phyloP scores from a whole-genome alignment of 2,888 invertebrate species.

The Agrenia bidenticulata region DNA sequence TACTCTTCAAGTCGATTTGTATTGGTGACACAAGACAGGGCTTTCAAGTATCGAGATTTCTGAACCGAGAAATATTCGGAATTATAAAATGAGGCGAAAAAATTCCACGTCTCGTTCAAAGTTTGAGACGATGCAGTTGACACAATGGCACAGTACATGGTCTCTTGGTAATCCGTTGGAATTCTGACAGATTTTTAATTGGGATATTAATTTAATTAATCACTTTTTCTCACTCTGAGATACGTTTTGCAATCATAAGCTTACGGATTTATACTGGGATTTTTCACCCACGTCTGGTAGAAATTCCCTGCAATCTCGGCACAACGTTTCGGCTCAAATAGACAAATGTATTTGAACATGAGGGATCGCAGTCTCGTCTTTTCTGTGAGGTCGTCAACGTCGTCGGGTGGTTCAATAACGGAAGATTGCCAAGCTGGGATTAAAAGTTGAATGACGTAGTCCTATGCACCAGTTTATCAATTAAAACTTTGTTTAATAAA shows the following conservation, averaged over 20 bases:
- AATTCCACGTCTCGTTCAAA: conserved; percentile 11
- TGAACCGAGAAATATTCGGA: conserved; percentile 35
- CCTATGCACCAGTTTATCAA: too few species aligned
- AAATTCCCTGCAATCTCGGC: too few species aligned
- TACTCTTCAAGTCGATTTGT: not conserved
- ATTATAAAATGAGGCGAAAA: conserved; percentile 25
- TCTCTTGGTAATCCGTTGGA: conserved; percentile 22
- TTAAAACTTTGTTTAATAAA: too few species aligned
- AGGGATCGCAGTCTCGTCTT: conserved; percentile 17
- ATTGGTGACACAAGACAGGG: conserved; percentile 24
- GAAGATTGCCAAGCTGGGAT: conserved; percentile 23
- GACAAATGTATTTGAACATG: conserved; percentile 25
- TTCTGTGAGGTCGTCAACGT: not conserved
- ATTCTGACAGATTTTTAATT: conserved; percentile 13
- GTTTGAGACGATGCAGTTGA: conserved; percentile 3
- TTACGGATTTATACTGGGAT: conserved; percentile 11
- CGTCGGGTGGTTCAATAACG: not conserved
- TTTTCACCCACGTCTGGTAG: not conserved
- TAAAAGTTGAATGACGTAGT: conserved; percentile 31
- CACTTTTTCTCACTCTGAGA: not conserved
- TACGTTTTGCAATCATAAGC: not conserved
- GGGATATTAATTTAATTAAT: not conserved
- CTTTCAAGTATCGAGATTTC: conserved; percentile 32
- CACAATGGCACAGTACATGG: conserved; percentile 30
- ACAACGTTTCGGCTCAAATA: not conserved